Conservation (phyloP, 2,797 vertebrate genomes). For the Poeciliopsis paucimaculata region DNA sequence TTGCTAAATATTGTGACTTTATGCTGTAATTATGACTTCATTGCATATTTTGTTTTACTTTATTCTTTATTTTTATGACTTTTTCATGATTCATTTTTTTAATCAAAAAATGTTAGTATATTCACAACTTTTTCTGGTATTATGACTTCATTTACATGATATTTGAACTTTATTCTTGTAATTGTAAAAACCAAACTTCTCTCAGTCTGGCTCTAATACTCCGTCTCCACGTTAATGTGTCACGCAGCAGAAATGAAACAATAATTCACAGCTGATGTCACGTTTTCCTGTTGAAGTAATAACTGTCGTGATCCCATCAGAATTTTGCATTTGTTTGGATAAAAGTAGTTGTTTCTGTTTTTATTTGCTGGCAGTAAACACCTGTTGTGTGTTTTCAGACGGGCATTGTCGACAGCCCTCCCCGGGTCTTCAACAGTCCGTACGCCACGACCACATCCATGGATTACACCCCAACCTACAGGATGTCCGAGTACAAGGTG, state of each 20-base stretch:
- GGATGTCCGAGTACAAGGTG: slow-evolving; percentile 80
- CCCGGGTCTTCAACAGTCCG: slow-evolving; percentile 81
- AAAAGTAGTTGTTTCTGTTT: not conserved
- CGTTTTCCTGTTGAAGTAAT: not conserved
- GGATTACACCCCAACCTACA: slow-evolving; percentile 72
- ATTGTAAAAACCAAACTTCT: no score
- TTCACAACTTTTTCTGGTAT: no score
- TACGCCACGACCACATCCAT: slow-evolving; percentile 66
- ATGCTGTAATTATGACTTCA: no score
- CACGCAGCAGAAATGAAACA: not conserved
- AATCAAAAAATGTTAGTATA: no score
- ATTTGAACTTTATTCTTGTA: no score
- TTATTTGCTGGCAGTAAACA: not conserved
- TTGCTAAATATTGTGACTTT: no score
- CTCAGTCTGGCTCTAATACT: not conserved
- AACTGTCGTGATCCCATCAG: not conserved
- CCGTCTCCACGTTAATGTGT: not conserved
- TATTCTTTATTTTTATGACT: not conserved
- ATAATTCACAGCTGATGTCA: not conserved
- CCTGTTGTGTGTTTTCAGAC: slow-evolving; percentile 37
- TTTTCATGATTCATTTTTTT: no score
- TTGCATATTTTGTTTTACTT: no score
- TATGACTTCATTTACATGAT: no score
- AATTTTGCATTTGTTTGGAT: not conserved
- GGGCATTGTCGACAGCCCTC: slow-evolving; percentile 65